These are phyloP conservation scores for Papilio dardanus DNA, from an alignment of 1,140 invertebrate genomes.

Conservation along the genomic window DNA sequence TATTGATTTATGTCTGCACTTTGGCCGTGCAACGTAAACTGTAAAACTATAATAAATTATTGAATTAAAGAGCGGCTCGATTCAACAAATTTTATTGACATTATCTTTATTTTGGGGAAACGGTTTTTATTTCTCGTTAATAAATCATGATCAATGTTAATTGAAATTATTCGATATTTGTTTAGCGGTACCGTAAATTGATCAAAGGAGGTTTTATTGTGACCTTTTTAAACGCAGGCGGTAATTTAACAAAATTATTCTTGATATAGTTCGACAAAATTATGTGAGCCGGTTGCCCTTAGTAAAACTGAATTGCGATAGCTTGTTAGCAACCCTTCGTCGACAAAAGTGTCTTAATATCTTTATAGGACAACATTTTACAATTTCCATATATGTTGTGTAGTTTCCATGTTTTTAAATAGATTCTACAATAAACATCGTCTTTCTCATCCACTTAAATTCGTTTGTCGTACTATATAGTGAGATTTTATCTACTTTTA, in stretches of 20 bases:
- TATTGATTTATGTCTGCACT: conserved; percentile 10
- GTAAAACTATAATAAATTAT: conserved; percentile 14
- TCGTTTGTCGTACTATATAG: too few relatives aligned
- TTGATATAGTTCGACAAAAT: neutral
- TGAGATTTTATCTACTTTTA: too few relatives aligned
- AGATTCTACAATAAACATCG: too few relatives aligned
- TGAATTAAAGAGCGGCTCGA: conserved; percentile 7
- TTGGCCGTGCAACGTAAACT: neutral
- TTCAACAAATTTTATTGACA: conserved; percentile 8
- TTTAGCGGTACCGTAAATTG: conserved; percentile 3
- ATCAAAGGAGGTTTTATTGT: conserved; percentile 11
- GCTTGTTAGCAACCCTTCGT: too few relatives aligned
- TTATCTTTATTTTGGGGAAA: neutral
- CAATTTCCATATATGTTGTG: too few relatives aligned
- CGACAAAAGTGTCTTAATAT: too few relatives aligned
- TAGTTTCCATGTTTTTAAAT: too few relatives aligned
- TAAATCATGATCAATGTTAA: conserved; percentile 15
- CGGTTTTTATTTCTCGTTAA: conserved; percentile 3
- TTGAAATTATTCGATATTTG: conserved; percentile 12
- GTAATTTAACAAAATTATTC: neutral
- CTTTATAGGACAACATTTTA: too few relatives aligned
- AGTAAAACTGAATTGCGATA: too few relatives aligned
- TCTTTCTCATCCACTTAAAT: too few relatives aligned
- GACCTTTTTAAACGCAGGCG: neutral
- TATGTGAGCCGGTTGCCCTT: neutral